Base-by-base conservation (phyloP, 2,113 vertebrate genomes). In the Oophaga pumilio region DNA sequence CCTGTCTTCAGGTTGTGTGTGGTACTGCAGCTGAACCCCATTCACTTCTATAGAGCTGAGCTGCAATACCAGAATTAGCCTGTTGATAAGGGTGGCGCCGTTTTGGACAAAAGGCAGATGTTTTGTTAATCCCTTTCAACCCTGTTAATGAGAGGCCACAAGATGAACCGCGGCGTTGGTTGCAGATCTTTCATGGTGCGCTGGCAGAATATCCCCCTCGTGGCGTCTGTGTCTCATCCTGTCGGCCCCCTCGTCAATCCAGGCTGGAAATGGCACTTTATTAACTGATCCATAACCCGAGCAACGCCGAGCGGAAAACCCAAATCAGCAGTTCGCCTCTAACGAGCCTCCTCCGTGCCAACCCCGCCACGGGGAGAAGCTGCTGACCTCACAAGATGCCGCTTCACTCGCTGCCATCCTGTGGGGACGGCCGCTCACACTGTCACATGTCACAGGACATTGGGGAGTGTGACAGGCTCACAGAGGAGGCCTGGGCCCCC, bases 401-500 rank as follows among this genome's bases (percentile, higher is more conserved):
- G n/a, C 71, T 82, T 64, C 71, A 2, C 43, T 76, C 80, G 17
- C 74, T 24, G 69, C 80, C 80, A 88, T 88, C 86, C 69, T 76
- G n/a, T 66, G 24, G 86, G 79, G 69, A 76, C 86, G 76, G 66
- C 22, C 14, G 33, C 71, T 83, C 69, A 76, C 49, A 50, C 86
- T 82, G 78, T 82, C 79, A 88, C 56, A 62, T 88, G 86, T 88
- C 86, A 76, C 80, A 88, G 86, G 86, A 52, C 80, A 83, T 83
- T 57, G 79, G 85, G 86, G 71, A 76, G 66, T 52, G n/a, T 83
- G 86, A 87, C 86, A 76, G 66, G 66, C 33, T 82, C 86, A 59
- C 26, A n/a, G 24, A 82, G 52, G 28, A 60, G 79, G 14, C 80
- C 33, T 49, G 56, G 56, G 49, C 60, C 86, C 80, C 80, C 22